Evolutionary conservation across 2,888 invertebrate genomes (phyloP), one percentile per base, ranked within the genome.

Genomic region (Drosophila neutralis): DNA sequence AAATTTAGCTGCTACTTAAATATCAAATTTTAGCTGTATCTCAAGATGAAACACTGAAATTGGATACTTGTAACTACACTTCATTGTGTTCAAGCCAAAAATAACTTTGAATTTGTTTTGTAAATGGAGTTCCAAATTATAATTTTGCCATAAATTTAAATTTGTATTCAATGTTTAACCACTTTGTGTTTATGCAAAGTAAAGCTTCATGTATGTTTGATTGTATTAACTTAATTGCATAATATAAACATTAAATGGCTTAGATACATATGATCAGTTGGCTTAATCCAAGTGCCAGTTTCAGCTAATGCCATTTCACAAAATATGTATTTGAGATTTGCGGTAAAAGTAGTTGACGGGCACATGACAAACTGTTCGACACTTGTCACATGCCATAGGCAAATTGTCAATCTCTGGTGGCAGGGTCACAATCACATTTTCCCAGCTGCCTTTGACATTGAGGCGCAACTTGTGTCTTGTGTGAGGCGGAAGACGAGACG

Each of bases 371-470:
- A 75, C 76, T 71, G 63, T 36, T 51, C 52, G 69, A 42, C 52
- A 61, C 64, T 57, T 61, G 63, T 60, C 40, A 53, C 29, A 18
- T 53, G 45, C 57, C 45, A 68, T 53, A 63, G 78, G 81, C 78
- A 69, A 77, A 81, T 81, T 67, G 63, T 73, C 61, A 66, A 69
- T 73, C 65, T 73, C 67, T 77, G 36, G 49, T 68, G 63, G 66
- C 63, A 63, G 62, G 67, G 70, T 31, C 73, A 63, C 61, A 80
- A 69, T 69, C 72, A 72, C 65, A 79, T n/a, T 66, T 56, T 27
- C 40, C 38, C 49, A 35, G 36, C 74, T 78, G 71, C 80, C 77
- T 75, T 78, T 78, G 86, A 73, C 80, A 85, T 75, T 82, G 88
- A 82, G 71, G 83, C 79, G 71, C 53, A 51, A 51, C 63, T 49